Conservation (phyloP, 2,797 vertebrate genomes). For the Siniperca obscura region DNA sequence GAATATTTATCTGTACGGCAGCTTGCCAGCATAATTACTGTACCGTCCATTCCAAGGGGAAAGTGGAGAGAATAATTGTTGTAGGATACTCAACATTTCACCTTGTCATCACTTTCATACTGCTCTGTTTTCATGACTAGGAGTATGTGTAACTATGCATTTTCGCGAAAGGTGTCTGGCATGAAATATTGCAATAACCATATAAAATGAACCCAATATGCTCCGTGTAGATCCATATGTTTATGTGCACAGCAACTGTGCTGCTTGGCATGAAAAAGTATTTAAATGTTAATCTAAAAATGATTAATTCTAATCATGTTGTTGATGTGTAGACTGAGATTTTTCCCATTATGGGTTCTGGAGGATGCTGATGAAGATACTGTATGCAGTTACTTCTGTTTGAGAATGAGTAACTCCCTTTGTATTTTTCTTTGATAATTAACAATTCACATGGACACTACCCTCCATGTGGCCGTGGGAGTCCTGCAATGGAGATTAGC, state of each 20-base stretch:
- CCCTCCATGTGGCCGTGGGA: slow-evolving; percentile 1
- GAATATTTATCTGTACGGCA: slow-evolving; percentile 73
- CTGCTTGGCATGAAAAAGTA: slow-evolving; percentile 16
- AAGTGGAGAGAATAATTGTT: slow-evolving; percentile 68
- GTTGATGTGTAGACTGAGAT: slow-evolving; percentile 57
- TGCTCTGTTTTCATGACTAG: slow-evolving; percentile 48
- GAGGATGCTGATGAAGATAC: slow-evolving; percentile 56
- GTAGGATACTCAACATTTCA: slow-evolving; percentile 73
- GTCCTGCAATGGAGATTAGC: slow-evolving; percentile 45
- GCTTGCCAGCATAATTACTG: slow-evolving; percentile 74
- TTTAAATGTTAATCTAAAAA: slow-evolving; percentile 58
- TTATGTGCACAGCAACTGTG: background rate
- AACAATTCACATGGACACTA: slow-evolving; percentile 40
- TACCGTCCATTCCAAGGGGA: slow-evolving; percentile 47
- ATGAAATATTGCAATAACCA: slow-evolving; percentile 33
- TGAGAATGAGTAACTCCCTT: slow-evolving; percentile 70
- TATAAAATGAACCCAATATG: slow-evolving; percentile 13
- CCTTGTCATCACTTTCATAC: slow-evolving; percentile 62
- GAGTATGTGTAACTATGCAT: slow-evolving; percentile 18
- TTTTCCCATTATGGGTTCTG: slow-evolving; percentile 44
- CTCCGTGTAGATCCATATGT: slow-evolving; percentile 7
- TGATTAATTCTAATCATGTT: slow-evolving; percentile 65
- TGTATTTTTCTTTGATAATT: slow-evolving; percentile 77
- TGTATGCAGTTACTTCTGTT: slow-evolving; percentile 72
- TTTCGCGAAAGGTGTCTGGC: slow-evolving; percentile 1